phyloP scores from a whole-genome alignment of 2,113 vertebrate species.

The Sphaerodactylus townsendi region DNA sequence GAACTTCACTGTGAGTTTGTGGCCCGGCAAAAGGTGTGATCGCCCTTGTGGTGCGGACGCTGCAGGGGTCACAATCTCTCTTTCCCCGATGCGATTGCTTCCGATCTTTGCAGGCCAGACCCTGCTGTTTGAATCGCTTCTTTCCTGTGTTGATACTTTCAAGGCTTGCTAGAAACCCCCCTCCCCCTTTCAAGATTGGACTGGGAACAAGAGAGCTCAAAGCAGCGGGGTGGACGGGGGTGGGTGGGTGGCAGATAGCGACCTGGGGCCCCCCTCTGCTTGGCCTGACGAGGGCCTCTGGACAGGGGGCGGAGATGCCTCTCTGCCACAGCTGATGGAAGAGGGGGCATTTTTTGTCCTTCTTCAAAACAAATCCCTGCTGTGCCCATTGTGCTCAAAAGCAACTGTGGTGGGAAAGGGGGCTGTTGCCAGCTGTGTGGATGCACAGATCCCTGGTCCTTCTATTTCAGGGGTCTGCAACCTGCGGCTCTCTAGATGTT shows the following conservation, averaged over 20 bases:
- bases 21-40: too few relatives aligned
- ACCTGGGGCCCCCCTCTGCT: too few relatives aligned
- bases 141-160: too few relatives aligned
- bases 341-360: too few relatives aligned
- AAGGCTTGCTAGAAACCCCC: not conserved
- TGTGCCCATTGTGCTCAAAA: not conserved
- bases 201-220: not conserved
- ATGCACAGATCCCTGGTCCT: too few relatives aligned
- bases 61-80: not conserved
- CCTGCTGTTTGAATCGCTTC: not conserved
- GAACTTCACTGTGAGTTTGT: not conserved
- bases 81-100: not conserved
- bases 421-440: not conserved
- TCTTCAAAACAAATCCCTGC: not conserved
- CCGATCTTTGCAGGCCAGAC: not conserved
- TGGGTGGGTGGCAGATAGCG: too few relatives aligned
- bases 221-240: not conserved
- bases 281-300: not conserved
- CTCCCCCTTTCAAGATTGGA: not conserved
- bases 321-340: too few relatives aligned
- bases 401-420: not conserved
- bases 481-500: too few relatives aligned
- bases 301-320: too few relatives aligned
- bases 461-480: too few relatives aligned
- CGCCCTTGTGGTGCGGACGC: not conserved